A percentile compares a stretch with the other conserved stretches of the same genome.
phyloP scores from a whole-genome alignment of 1,140 invertebrate species.

The Heliothis virescens region DNA sequence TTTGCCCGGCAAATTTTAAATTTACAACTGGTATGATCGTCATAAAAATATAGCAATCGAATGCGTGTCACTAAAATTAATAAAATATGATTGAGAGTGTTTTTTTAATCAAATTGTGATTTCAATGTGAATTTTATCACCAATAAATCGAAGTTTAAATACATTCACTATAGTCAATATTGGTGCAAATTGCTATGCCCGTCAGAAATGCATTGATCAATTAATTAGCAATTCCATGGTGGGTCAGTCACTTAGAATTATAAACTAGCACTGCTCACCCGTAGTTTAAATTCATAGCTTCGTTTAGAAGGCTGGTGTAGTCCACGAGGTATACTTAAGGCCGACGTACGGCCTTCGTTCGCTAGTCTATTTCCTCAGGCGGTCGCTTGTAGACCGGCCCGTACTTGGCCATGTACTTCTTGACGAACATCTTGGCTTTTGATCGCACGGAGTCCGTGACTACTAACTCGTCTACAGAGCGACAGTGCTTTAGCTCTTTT shows the following conservation, averaged over 20 bases:
- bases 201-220: neutral
- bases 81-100: neutral
- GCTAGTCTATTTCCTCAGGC: slow-evolving; percentile 86
- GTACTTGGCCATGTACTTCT: slow-evolving; percentile 98
- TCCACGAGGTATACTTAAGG: neutral
- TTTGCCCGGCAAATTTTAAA: slow-evolving; percentile 12
- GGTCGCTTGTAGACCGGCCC: slow-evolving; percentile 90
- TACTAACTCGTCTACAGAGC: slow-evolving; percentile 93
- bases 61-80: neutral
- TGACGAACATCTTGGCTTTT: slow-evolving; percentile 97
- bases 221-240: neutral
- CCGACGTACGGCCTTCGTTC: neutral
- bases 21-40: neutral
- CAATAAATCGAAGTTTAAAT: neutral
- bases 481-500: slow-evolving; percentile 97
- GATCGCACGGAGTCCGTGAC: slow-evolving; percentile 97
- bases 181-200: neutral
- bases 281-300: too few relatives aligned
- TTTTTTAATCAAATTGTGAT: neutral
- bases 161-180: neutral
- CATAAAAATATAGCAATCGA: neutral
- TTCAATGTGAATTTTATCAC: neutral
- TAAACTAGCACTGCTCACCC: too few relatives aligned
- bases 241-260: neutral
- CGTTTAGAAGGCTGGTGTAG: too few relatives aligned